Evolutionary conservation across 2,797 vertebrate genomes (phyloP).

Genomic region (Acrossocheilus wenchowensis): DNA sequence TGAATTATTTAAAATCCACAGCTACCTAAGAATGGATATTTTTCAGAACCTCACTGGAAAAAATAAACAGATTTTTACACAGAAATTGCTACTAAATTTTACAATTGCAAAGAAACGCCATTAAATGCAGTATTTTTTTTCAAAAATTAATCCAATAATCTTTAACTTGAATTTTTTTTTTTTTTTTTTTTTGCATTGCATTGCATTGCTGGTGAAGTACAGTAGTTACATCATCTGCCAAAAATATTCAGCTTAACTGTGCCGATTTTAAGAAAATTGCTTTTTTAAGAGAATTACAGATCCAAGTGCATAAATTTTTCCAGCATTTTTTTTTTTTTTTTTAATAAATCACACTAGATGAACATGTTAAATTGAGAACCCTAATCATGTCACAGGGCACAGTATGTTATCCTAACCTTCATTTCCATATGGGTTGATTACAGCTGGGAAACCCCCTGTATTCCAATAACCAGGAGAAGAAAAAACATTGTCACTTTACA

Average conservation of each 20-base stretch:
- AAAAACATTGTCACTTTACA: constrained; percentile 35
- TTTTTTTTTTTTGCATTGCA: not conserved
- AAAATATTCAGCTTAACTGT: not conserved
- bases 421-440: constrained; percentile 38
- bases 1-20: not conserved
- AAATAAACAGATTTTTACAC: no score
- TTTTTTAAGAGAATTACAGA: not conserved
- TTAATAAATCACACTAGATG: not conserved
- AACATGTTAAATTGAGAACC: not conserved
- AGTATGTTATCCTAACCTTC: not conserved
- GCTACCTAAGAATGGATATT: not conserved
- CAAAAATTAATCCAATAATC: no score
- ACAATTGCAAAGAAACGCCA: no score
- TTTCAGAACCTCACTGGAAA: no score
- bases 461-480: constrained; percentile 32
- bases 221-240: not conserved
- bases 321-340: not conserved
- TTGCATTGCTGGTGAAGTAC: not conserved
- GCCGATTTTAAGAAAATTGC: not conserved
- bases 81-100: no score
- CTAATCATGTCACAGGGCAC: not conserved
- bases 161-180: no score
- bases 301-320: not conserved
- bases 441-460: constrained; percentile 31
- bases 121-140: no score